Base-by-base conservation (phyloP, 2,797 vertebrate genomes). In the Oreochromis grahami region DNA sequence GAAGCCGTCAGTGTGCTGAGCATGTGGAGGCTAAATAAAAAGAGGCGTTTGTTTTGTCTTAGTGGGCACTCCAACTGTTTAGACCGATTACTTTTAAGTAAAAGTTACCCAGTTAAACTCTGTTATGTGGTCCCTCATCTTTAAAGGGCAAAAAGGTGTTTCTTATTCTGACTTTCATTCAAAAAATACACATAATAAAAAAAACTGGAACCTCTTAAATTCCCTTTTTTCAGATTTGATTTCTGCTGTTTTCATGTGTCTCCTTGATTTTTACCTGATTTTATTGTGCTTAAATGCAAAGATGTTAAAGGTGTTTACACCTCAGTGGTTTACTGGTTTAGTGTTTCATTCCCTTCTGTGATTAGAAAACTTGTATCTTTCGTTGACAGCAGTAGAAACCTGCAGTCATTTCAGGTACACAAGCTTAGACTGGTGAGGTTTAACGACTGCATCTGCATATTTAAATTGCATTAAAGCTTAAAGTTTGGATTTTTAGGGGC, bases 151-250 rank as follows among this genome's bases (percentile, higher is more conserved):
- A 29, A 13, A 15, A 56, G 55, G 14, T 15, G 14, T 56, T 56
- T 58, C 55, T 32, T 32, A 2, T 58, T 4, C 14, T 32, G 26
- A 17, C 26, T 15, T 58, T 58, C 55, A 29, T 58, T 29, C 8
- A 58, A 17, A 17, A 56, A 58, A 58, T 32, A 32, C 26, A 29
- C 1, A 29, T 58, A 17, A 32, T 58, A 10, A 58, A 58, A 56
- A 0, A 58, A 15, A 0, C 7, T 8, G 0, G 8, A 56, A 29
- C 24, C 1, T 1, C 8, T 15, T 15, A 58, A 58, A 29, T 32
- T 58, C 14, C 55, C 4, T 26, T 14, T 55, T 26, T 55, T 55
- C 21, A 55, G 52, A 17, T 58, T 32, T 32, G 14, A 29, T 9
- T 56, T 56, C 14, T 29, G 8, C 8, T 17, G 29, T 56, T 53